Base-by-base conservation (phyloP, 2,113 vertebrate species). In the Sisor rabdophorus region DNA sequence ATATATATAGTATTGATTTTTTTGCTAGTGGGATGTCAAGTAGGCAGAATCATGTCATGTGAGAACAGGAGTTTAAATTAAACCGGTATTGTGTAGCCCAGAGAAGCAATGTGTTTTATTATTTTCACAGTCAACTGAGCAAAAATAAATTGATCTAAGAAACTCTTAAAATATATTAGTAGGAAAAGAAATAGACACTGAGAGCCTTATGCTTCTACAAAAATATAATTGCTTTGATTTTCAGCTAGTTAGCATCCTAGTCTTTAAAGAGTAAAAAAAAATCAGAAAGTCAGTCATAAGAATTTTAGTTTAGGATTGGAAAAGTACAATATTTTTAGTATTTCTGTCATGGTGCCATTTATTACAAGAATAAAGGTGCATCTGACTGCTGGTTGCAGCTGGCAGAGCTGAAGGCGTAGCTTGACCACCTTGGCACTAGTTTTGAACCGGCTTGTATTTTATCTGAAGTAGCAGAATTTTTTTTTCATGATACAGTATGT, bases 21-120 rank as follows among this genome's bases (percentile, higher is more conserved):
- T 73, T 20, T 81, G 56, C 30, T 63, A 40, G 70, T 52, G 47
- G 55, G 47, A 13, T 24, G 11, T 28, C 58, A 54, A 12, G 47
- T 22, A 26, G 13, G 32, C 73, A 48, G 44, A 60, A 58, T 65
- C 24, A 26, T 26, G 64, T 28, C 48, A 63, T 65, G 65, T 26
- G 52, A 32, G 32, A 54, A 75, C 64, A 32, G 50, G 53, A 61
- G 67, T 69, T 50, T 56, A 24, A 77, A 70, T 81, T 15, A 64
- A 75, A 81, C 75, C 60, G 64, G 73, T 80, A 73, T 64, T 26
- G 56, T 64, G 55, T 28, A 67, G 53, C 28, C 40, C 65, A 84
- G 77, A 22, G 59, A 53, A 65, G 26, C 52, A 50, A 36, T 36
- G 30, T 30, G 63, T 71, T 52, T 77, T 60, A 80, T 61, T 28